These are phyloP conservation scores for Taenioides sp. DNA, from an alignment of 2,797 vertebrate genomes.

Conservation along the genomic window DNA sequence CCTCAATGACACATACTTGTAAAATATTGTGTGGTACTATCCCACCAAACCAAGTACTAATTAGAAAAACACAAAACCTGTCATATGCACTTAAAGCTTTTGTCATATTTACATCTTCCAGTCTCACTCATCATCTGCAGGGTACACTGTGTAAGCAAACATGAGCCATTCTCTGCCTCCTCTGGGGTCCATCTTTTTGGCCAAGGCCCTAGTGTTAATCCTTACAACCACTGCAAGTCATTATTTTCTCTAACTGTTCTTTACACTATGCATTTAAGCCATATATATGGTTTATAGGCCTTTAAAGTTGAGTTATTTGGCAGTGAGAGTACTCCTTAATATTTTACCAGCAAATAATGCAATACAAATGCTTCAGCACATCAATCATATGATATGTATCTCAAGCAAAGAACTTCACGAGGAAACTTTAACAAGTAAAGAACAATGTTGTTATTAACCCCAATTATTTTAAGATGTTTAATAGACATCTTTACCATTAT, in stretches of 20 bases:
- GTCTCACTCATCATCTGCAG: constrained; percentile 45
- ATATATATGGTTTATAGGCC: background rate
- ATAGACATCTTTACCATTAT: background rate
- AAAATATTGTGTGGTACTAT: too few species aligned
- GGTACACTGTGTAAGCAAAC: constrained; percentile 44
- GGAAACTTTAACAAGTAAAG: background rate
- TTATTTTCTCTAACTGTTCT: constrained; percentile 15
- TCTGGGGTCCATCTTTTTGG: background rate
- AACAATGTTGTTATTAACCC: background rate
- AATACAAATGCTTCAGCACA: background rate
- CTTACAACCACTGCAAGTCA: constrained; percentile 20
- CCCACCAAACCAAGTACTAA: too few species aligned
- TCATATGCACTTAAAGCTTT: background rate
- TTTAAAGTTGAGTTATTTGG: background rate
- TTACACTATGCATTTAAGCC: background rate
- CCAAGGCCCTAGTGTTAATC: constrained; percentile 15
- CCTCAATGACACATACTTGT: too few species aligned
- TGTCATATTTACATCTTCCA: constrained; percentile 52
- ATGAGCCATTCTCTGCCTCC: constrained; percentile 23
- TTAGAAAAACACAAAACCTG: too few species aligned
- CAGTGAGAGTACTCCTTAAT: background rate
- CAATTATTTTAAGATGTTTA: constrained; percentile 11
- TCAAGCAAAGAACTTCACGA: background rate
- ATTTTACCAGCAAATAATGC: background rate
- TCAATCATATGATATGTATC: background rate